A percentile compares a stretch with the other conserved stretches of the same genome.
Conservation (phyloP, 1,140 invertebrate genomes). For the Anoplolepis gracilipes region DNA sequence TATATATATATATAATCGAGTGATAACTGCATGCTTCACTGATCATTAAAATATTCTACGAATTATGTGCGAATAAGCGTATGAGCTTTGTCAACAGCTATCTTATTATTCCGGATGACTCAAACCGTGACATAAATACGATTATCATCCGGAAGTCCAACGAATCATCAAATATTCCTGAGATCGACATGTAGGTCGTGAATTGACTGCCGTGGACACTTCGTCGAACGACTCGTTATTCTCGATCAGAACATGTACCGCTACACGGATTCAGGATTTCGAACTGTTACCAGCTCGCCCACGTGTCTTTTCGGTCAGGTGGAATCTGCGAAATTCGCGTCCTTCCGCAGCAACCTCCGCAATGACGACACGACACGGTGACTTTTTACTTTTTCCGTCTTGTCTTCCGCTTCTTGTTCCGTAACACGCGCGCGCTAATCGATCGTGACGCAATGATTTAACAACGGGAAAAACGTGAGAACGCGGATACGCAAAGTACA, state of each 20-base stretch:
- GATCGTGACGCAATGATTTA: constrained; percentile 35
- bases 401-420: constrained; percentile 19
- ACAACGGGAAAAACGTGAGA: constrained; percentile 29
- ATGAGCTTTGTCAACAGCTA: neutral
- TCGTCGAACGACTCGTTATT: constrained; percentile 29
- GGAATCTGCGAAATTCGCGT: constrained; percentile 25
- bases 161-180: constrained; percentile 16
- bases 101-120: constrained; percentile 32
- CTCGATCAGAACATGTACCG: constrained; percentile 42
- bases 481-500: constrained; percentile 18
- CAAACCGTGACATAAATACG: constrained; percentile 26
- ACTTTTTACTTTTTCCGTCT: neutral
- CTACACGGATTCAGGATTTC: constrained; percentile 54
- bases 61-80: neutral
- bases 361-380: constrained; percentile 4
- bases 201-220: constrained; percentile 12
- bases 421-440: constrained; percentile 27
- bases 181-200: constrained; percentile 7
- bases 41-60: neutral
- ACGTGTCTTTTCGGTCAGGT: constrained; percentile 53
- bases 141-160: constrained; percentile 40
- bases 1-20: neutral
- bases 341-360: constrained; percentile 17
- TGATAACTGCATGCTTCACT: neutral
- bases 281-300: constrained; percentile 62